Conservation (phyloP, 1,140 invertebrate species). For the Drosophila rhopaloa region DNA sequence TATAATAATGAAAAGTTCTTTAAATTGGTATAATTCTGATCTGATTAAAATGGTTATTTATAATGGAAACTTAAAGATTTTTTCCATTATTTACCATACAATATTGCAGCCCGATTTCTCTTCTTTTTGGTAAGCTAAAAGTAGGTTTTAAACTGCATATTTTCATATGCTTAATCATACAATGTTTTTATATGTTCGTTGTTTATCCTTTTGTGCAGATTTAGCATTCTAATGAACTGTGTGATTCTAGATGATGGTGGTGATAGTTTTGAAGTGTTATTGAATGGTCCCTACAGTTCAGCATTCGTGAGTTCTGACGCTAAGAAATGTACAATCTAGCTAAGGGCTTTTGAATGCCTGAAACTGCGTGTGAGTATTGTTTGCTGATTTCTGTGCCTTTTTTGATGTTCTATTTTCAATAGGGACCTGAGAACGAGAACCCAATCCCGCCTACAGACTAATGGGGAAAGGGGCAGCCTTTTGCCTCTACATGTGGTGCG, state of each 20-base stretch:
- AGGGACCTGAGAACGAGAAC: conserved; percentile 3
- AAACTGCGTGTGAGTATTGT: background rate
- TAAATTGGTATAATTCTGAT: too few relatives aligned
- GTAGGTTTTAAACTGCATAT: too few relatives aligned
- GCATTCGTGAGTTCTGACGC: background rate
- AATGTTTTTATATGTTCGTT: background rate
- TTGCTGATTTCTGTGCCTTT: background rate
- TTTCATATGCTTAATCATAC: too few relatives aligned
- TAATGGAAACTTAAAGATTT: too few relatives aligned
- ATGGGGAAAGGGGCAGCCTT: conserved; percentile 20
- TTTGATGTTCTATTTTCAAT: background rate
- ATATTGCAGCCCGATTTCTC: too few relatives aligned
- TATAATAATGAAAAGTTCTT: too few relatives aligned
- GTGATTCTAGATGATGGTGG: background rate
- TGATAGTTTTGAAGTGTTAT: background rate
- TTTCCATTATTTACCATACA: too few relatives aligned
- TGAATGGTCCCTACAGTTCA: conserved; percentile 9
- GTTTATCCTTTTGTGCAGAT: too few relatives aligned
- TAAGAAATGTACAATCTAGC: background rate
- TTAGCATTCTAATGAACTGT: background rate
- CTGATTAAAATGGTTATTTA: too few relatives aligned
- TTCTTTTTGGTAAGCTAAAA: too few relatives aligned
- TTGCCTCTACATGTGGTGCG: conserved; percentile 82
- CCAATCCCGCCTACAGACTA: conserved; percentile 16
- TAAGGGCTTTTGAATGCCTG: background rate